phyloP scores from a whole-genome alignment of 2,888 invertebrate species.

The Cheilosia impressa region DNA sequence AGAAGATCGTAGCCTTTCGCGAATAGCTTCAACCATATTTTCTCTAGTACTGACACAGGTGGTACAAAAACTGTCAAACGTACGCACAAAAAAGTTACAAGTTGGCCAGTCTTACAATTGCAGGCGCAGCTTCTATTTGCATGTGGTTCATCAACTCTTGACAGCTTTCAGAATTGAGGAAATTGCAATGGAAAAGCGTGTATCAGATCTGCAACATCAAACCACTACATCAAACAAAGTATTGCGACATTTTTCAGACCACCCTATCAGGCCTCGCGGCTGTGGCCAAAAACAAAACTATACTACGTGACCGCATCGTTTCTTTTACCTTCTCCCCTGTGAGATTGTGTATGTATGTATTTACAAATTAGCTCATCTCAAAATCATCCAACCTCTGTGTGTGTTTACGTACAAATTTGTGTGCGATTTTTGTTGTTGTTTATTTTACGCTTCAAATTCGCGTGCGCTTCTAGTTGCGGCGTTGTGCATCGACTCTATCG shows the following conservation, averaged over 20 bases:
- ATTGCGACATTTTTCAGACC: not conserved
- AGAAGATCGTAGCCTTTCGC: no score
- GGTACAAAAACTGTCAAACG: no score
- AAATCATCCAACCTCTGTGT: slow-evolving; percentile 9
- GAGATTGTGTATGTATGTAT: not conserved
- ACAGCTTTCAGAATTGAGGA: no score
- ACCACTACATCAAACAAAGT: not conserved
- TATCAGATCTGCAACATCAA: no score
- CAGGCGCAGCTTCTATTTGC: no score
- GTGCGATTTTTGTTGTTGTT: not conserved
- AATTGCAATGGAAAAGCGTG: no score
- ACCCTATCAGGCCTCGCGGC: slow-evolving; percentile 12
- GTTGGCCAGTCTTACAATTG: no score
- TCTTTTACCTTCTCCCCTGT: not conserved
- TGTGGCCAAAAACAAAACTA: slow-evolving; percentile 1
- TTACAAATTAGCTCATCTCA: slow-evolving; percentile 32
- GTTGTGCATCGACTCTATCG: slow-evolving; percentile 23
- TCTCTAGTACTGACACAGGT: no score
- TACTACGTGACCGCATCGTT: not conserved
- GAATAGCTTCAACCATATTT: no score
- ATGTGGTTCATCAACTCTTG: no score
- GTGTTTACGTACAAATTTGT: not conserved
- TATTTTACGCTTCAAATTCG: slow-evolving; percentile 10
- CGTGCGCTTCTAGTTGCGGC: slow-evolving; percentile 12
- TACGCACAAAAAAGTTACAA: no score